Evolutionary conservation across 2,113 vertebrate species (phyloP).

Genomic region (Phyllopteryx taeniolatus): DNA sequence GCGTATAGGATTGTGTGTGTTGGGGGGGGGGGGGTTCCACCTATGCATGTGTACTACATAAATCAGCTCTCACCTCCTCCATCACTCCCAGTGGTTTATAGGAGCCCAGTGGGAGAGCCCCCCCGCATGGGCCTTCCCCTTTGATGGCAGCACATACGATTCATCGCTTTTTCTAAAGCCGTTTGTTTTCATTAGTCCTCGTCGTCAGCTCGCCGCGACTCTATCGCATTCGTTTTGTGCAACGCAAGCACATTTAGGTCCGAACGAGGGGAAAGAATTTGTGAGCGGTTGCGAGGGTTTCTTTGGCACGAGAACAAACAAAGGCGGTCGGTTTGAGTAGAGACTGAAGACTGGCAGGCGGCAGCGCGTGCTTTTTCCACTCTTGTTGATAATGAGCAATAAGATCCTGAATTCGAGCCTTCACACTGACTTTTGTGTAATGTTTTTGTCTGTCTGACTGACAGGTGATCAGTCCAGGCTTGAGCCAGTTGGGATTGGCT

Average conservation of each 20-base stretch:
- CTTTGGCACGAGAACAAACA: constrained; percentile 63
- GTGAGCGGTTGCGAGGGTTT: constrained; percentile 38
- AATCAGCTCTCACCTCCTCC: constrained; percentile 65
- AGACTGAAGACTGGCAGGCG: constrained; percentile 38
- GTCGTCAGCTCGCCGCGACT: constrained; percentile 47
- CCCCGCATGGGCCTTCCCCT: constrained; percentile 54
- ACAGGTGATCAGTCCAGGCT: background rate
- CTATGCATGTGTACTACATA: constrained; percentile 33
- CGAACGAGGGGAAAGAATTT: constrained; percentile 63
- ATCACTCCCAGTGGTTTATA: constrained; percentile 65
- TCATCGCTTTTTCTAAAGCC: constrained; percentile 49
- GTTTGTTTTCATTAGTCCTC: constrained; percentile 71
- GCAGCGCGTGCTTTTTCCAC: constrained; percentile 53
- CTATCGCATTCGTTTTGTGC: constrained; percentile 52
- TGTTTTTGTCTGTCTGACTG: background rate
- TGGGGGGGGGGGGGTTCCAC: constrained; percentile 5
- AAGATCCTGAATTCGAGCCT: background rate
- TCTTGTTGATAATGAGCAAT: constrained; percentile 3
- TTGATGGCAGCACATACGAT: constrained; percentile 67
- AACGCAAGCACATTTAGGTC: constrained; percentile 58
- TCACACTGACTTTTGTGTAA: background rate
- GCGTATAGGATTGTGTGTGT: background rate
- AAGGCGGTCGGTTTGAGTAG: constrained; percentile 48
- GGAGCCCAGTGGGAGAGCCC: constrained; percentile 53
- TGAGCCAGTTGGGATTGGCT: background rate